Evolutionary conservation across 2,797 vertebrate species (phyloP), one percentile per base, ranked within the genome.

Genomic region (Carcharodon carcharias): DNA sequence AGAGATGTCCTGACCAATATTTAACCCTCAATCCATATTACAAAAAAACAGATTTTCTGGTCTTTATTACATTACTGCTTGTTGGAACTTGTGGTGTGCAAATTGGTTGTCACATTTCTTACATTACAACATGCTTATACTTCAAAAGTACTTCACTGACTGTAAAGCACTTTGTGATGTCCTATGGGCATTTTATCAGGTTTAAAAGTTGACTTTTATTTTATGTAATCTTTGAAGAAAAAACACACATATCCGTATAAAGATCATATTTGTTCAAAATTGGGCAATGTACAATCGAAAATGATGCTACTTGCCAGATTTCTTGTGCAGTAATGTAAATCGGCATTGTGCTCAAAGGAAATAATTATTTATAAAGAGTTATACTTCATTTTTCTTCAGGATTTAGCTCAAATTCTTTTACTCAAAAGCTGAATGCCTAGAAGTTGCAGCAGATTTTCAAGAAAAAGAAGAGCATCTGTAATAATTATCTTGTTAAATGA

Each of bases 371-470:
- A 31, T 56, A 63, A 11, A 91, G 88, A n/a, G 45, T 26, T 88
- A 54, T 6, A 88, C 54, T 28, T 88, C 23, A 11, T 14, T 91
- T 89, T 56, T 89, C 82, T 87, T 87, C 54, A 18, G 88, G 61
- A 91, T 91, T 91, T 31, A 91, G 31, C 88, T 61, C 56, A n/a
- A 61, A 61, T n/a, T 91, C 88, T 63, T 91, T 61, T 91, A 35
- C 3, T 61, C 88, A 35, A 91, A 91, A 91, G 56, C 28, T 35
- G 54, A 91, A 91, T 61, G 58, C 89, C 35, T n/a, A 63, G 58
- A 40, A 63, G 3, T 16, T 3, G n/a, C 58, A 92, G 58, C 31
- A 31, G 16, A 0, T 16, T 21, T 87, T 87, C 89, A 92, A 23
- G 8, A 16, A 35, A 21, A 92, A 91, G 31, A 14, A 40, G n/a